Base-by-base conservation (phyloP, 2,888 invertebrate genomes). In the Amblyjoppa proteus region DNA sequence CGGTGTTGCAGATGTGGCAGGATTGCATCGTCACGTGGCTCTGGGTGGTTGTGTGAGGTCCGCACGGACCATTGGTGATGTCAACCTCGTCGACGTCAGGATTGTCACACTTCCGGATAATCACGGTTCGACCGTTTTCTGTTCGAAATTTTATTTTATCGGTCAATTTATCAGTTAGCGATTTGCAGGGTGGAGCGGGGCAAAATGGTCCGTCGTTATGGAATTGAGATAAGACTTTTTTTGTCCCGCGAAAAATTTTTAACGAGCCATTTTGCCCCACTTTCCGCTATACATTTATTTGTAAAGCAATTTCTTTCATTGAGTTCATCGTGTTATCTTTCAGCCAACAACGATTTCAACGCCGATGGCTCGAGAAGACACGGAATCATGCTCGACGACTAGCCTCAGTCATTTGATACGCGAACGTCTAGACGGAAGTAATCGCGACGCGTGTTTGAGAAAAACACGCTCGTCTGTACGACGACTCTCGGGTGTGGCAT, bases 1-100 rank as follows among this genome's bases (percentile, higher is more conserved):
- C 92, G 41, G 89, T 91, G 79, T 87, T 91, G 83, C 93, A 93
- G 83, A 93, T 92, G 85, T 93, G 88, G 81, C 93, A 93, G 56
- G 93, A 93, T 56, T 93, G 92, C 77, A 92, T 83, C 25, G 89
- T 87, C 45, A 85, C 89, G 71, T 89, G 88, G 69, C 90, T 90
- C 61, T 77, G 80, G 13, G 88, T 82, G 34, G 86, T 71, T 13
- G 79, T 82, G 64, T 83, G 70, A 41, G 88, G 80, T 45, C 91
- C 89, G 85, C 93, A 93, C 20, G 90, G 89, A 20, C 93, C 93
- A 31, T 93, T 90, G 7, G 74, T 83, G 45, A 92, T 90, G 58
- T 91, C 91, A 28, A 89, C 87, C 75, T 93, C 93, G n/a, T 93
- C 93, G 11, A 90, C 90, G 38, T 89, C 88, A 49, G 91, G 91